A percentile compares a stretch with the other conserved stretches of the same genome.
phyloP scores from a whole-genome alignment of 2,888 invertebrate species.

The Caenorhabditis wallacei region DNA sequence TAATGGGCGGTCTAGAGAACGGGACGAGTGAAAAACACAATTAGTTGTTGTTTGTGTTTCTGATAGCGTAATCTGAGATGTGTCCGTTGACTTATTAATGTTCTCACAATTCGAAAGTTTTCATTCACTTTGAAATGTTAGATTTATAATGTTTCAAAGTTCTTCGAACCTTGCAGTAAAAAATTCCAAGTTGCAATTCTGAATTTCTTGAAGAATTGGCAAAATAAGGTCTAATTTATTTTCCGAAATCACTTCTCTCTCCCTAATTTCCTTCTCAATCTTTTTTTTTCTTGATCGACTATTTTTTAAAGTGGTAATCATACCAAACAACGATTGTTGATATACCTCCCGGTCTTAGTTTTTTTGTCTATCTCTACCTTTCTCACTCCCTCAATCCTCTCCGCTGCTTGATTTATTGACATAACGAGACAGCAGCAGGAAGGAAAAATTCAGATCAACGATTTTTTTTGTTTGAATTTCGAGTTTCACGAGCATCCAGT shows the following conservation, averaged over 20 bases:
- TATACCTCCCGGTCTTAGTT: conserved; percentile 6
- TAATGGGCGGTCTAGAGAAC: conserved; percentile 26
- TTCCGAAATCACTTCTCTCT: too few species aligned
- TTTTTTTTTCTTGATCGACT: too few species aligned
- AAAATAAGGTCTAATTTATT: too few species aligned
- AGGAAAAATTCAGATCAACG: conserved; percentile 30
- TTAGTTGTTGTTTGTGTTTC: conserved; percentile 44
- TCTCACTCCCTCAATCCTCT: background rate
- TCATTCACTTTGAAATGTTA: too few species aligned
- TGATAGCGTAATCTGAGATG: background rate
- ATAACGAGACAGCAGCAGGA: conserved; percentile 19
- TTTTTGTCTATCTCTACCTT: conserved; percentile 11
- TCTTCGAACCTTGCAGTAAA: too few species aligned
- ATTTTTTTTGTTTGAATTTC: conserved; percentile 43
- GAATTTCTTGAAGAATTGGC: too few species aligned
- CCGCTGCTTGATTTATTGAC: conserved; percentile 43
- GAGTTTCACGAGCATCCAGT: conserved; percentile 27
- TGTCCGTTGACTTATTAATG: too few species aligned
- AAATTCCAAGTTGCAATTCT: too few species aligned
- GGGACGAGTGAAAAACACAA: conserved; percentile 3
- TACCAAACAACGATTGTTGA: background rate
- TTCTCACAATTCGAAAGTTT: background rate
- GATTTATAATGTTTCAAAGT: too few species aligned
- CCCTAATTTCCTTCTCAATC: too few species aligned
- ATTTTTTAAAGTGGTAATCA: background rate